phyloP scores from a whole-genome alignment of 2,888 invertebrate genomes.

The Agrotis ipsilon region DNA sequence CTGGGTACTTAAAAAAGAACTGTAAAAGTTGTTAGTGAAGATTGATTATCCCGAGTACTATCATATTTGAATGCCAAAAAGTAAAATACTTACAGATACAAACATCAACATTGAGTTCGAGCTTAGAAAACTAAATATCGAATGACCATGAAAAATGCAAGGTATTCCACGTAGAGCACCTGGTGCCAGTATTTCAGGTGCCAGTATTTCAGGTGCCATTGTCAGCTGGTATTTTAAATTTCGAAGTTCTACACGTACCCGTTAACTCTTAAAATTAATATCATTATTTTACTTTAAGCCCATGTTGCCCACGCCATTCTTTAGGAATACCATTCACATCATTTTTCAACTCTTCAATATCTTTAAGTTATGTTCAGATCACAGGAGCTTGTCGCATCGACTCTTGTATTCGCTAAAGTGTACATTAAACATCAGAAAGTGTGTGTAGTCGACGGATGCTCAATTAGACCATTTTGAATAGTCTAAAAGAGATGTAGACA shows the following conservation, averaged over 20 bases:
- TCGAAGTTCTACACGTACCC: too few relatives aligned
- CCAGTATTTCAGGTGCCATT: too few relatives aligned
- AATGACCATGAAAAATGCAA: too few relatives aligned
- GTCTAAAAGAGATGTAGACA: neutral
- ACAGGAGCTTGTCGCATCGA: neutral
- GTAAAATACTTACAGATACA: too few relatives aligned
- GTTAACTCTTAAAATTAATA: too few relatives aligned
- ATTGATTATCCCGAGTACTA: neutral
- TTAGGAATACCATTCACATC: neutral
- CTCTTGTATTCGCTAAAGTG: neutral
- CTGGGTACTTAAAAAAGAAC: neutral
- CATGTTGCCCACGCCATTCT: slow-evolving; percentile 5
- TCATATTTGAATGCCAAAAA: too few relatives aligned
- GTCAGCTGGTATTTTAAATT: too few relatives aligned
- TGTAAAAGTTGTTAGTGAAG: neutral
- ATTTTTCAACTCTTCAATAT: neutral
- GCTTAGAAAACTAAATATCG: too few relatives aligned
- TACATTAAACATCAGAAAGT: neutral
- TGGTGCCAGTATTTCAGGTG: too few relatives aligned
- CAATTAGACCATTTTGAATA: neutral
- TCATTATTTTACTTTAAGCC: neutral
- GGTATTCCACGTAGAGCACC: too few relatives aligned
- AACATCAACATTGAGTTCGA: too few relatives aligned
- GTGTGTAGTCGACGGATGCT: neutral
- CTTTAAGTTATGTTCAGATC: slow-evolving; percentile 14